Evolutionary conservation across 92 coral and sea anemone species (phyloP).

Genomic region (Pocillopora meandrina): DNA sequence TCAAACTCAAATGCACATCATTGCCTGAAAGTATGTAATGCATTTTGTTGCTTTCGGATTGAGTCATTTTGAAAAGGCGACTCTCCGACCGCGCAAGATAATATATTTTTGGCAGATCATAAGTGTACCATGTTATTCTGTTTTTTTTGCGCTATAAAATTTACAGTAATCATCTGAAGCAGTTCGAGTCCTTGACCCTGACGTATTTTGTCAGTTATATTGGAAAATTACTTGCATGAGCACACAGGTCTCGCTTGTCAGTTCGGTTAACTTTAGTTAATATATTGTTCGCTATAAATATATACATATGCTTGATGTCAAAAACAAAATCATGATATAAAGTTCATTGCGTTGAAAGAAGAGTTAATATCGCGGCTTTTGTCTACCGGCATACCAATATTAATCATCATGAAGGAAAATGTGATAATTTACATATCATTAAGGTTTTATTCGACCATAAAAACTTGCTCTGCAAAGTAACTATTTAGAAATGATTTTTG

Average conservation of each 20-base stretch:
- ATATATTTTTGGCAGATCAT: too few species aligned
- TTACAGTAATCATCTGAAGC: background rate
- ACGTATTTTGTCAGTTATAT: background rate
- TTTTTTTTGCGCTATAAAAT: background rate
- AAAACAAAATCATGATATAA: background rate
- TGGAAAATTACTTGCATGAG: constrained; percentile 9
- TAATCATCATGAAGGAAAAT: background rate
- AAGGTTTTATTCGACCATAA: background rate
- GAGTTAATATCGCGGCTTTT: constrained; percentile 19
- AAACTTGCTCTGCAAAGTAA: background rate
- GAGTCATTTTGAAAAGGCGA: too few species aligned
- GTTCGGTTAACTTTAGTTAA: background rate
- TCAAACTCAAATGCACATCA: too few species aligned
- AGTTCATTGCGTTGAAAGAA: background rate
- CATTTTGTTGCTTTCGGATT: too few species aligned
- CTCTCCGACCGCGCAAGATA: too few species aligned
- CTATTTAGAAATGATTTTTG: too few species aligned
- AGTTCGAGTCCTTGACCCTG: background rate
- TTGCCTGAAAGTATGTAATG: too few species aligned
- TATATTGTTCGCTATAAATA: background rate
- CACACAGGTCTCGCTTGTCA: constrained; percentile 10
- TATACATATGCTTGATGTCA: constrained; percentile 15
- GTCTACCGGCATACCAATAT: background rate
- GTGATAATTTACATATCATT: background rate
- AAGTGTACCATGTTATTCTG: background rate